Evolutionary conservation across 2,888 invertebrate genomes (phyloP).

Genomic region (Euphydryas editha): DNA sequence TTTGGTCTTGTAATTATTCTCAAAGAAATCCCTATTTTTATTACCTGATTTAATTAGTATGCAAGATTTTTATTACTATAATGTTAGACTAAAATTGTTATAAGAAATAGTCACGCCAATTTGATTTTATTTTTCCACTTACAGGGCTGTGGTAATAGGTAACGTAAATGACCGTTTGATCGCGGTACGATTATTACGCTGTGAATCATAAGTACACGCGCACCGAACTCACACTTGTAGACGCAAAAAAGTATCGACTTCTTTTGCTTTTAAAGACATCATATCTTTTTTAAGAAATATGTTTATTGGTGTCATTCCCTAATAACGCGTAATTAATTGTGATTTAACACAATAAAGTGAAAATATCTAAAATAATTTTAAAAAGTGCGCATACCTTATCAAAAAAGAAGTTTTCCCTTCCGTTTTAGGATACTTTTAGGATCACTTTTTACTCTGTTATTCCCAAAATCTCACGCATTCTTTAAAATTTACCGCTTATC

Average conservation of each 20-base stretch:
- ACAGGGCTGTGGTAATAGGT: conserved; percentile 19
- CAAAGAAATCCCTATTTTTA: too few relatives aligned
- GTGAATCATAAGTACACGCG: conserved; percentile 49
- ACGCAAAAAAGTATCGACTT: conserved; percentile 14
- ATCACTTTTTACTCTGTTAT: too few relatives aligned
- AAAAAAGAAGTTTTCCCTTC: neutral
- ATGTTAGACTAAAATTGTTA: neutral
- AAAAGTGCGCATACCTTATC: neutral
- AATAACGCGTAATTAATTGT: too few relatives aligned
- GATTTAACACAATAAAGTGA: too few relatives aligned
- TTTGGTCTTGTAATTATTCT: too few relatives aligned
- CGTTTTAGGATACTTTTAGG: too few relatives aligned
- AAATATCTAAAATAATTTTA: too few relatives aligned
- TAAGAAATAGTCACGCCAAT: conserved; percentile 16
- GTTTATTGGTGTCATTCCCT: too few relatives aligned
- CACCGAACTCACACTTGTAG: conserved; percentile 52
- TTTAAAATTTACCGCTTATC: too few relatives aligned
- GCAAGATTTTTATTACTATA: neutral
- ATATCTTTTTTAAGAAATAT: too few relatives aligned
- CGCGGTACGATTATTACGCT: conserved; percentile 6
- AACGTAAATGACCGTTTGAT: conserved; percentile 27
- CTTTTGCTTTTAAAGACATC: neutral
- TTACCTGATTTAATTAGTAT: too few relatives aligned
- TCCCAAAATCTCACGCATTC: too few relatives aligned
- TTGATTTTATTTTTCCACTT: conserved; percentile 15